Evolutionary conservation across 1,140 invertebrate genomes (phyloP).

Genomic region (Dinothrombium tinctorium): DNA sequence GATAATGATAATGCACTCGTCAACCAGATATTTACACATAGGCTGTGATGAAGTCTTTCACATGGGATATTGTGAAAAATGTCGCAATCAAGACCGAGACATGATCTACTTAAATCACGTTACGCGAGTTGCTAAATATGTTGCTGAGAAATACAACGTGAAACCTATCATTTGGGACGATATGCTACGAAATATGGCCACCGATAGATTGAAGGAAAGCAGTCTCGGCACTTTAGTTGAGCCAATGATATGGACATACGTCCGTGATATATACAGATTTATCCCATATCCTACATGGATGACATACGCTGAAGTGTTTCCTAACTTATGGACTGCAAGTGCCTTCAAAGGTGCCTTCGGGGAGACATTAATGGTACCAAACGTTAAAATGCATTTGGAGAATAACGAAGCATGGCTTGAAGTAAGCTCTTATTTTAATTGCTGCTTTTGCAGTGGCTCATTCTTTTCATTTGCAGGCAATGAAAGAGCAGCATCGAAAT

Average conservation of each 20-base stretch:
- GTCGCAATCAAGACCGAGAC: constrained; percentile 29
- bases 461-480: constrained; percentile 20
- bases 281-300: constrained; percentile 38
- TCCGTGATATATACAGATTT: constrained; percentile 29
- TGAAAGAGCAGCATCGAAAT: constrained; percentile 27
- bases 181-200: constrained; percentile 47
- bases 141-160: constrained; percentile 21
- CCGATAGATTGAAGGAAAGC: constrained; percentile 23
- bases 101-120: constrained; percentile 45
- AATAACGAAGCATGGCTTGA: constrained; percentile 47
- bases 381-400: constrained; percentile 35
- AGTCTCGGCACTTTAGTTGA: constrained; percentile 49
- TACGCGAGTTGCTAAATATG: constrained; percentile 22
- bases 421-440: background rate
- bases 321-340: constrained; percentile 68
- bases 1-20: constrained; percentile 30
- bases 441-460: background rate
- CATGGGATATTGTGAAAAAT: constrained; percentile 50
- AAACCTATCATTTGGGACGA: constrained; percentile 78
- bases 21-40: constrained; percentile 28
- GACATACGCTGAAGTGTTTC: constrained; percentile 53
- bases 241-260: constrained; percentile 48
- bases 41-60: constrained; percentile 39
- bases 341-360: constrained; percentile 66
- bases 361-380: constrained; percentile 38